Conservation (phyloP, 2,888 invertebrate genomes). For the Lasioglossum calceatum region DNA sequence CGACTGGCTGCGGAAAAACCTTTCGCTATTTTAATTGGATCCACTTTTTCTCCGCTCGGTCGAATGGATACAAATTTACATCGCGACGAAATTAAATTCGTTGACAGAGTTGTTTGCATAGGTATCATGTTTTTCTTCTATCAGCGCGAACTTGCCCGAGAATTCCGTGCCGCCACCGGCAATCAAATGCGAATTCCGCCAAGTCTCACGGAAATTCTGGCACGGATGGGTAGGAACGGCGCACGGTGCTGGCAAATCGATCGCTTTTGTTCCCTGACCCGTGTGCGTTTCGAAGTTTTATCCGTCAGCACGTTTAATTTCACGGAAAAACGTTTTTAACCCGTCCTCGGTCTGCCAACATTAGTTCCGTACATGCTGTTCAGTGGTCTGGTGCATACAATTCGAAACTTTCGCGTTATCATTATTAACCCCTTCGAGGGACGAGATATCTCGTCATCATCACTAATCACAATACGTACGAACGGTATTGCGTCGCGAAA, state of each 20-base stretch:
- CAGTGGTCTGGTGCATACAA: background rate
- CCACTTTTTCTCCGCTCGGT: conserved; percentile 29
- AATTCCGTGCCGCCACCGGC: conserved; percentile 31
- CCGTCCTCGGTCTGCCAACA: background rate
- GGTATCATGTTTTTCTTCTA: conserved; percentile 52
- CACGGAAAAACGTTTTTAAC: conserved; percentile 12
- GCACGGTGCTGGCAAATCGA: conserved; percentile 28
- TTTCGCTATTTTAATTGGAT: conserved; percentile 43
- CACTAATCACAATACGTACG: no score
- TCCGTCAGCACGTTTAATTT: conserved; percentile 18
- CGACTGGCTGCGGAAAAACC: conserved; percentile 14
- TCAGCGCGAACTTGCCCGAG: conserved; percentile 23
- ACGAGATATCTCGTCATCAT: no score
- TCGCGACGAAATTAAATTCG: conserved; percentile 55
- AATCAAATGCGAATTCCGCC: conserved; percentile 37
- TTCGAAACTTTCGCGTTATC: background rate
- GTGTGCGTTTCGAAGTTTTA: background rate
- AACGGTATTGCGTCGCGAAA: no score
- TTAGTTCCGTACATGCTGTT: background rate
- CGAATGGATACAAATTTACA: conserved; percentile 51
- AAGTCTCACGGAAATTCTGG: conserved; percentile 38
- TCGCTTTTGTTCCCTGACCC: conserved; percentile 42
- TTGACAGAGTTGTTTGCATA: conserved; percentile 56
- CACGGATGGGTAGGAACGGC: conserved; percentile 28
- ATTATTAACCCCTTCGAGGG: no score